Evolutionary conservation across 2,113 vertebrate species (phyloP), one percentile per base, ranked within the genome.

Genomic region (Microtus oregoni): DNA sequence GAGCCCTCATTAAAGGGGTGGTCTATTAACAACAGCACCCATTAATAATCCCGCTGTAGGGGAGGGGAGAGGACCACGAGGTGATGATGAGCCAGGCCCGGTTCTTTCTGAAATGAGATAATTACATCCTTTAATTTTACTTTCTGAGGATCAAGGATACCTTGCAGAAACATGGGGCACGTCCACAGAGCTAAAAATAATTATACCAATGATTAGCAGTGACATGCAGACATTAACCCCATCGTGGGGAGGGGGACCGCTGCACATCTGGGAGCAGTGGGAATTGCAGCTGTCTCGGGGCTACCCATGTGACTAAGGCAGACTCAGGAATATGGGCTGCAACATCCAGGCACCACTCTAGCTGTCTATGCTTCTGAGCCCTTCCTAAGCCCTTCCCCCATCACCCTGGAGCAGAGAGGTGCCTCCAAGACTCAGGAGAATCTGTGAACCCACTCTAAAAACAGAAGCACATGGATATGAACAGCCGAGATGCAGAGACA

Each of bases 321-420:
- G 73, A 63, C 38, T 24, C 11, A 1, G 11, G 38, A 6, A 22
- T 14, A 38, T 20, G 38, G 24, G 55, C 70, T 22, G 52, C 20
- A 65, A 73, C 13, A 30, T 35, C 24, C 11, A 24, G 4, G 26
- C 41, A 65, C 30, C 20, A 4, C 1, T 11, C 14, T 32, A 0
- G 24, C 30, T 5, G 8, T 28, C 41, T 24, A 20, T 26, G 8
- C 55, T 65, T 14, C n/a, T 0, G 0, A 0, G 0, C 0, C 83
- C 67, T 38, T 38, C 19, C 13, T 19, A 4, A 19, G 0, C 30
- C 10, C 13, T 4, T 52, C 75, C 47, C 32, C 12, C 10, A 2
- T 26, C 70, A 3, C 26, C 63, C 44, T 3, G 5, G 1, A 7
- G 6, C 26, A 12, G n/a, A n/a, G 35, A 26, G 3, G 26, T 9